Evolutionary conservation across 2,113 vertebrate species (phyloP), one percentile per base, ranked within the genome.

Genomic region (Edolisoma coerulescens): DNA sequence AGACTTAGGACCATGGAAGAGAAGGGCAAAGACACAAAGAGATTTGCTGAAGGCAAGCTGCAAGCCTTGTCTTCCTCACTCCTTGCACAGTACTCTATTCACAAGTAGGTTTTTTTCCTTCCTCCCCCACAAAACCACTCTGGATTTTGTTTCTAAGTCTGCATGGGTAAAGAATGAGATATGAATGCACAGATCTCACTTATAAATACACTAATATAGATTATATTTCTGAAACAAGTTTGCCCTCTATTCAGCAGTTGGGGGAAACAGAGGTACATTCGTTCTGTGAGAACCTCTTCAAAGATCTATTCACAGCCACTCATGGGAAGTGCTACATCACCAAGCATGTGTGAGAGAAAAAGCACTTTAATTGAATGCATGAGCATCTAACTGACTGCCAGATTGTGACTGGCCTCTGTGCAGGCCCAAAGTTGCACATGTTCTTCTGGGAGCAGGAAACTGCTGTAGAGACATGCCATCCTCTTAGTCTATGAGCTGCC

Each of bases 201-300:
- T 80, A 88, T 52, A 83, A 90, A 77, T 86, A 65, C 54, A 83
- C 24, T 77, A 59, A 68, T 81, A 80, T 33, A 85, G 60, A 92
- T 90, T 83, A 52, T 52, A 56, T 86, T 94, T 87, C 74, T 94
- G 91, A 95, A 95, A 88, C n/a, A 83, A 73, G n/a, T 80, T 95
- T 93, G 90, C 87, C 91, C 71, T 86, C 79, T 88, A 3, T 94
- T 93, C 82, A 69, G 83, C 39, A 27, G 68, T 44, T 87, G 59
- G n/a, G 52, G 35, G 67, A 92, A 95, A 96, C 93, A 97, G 96
- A 95, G 84, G 92, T 83, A 75, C 88, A 94, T 96, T 96, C 79
- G 96, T 95, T 84, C 93, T 92, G 71, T 93, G 87, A 86, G 92
- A 95, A 93, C 60, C 76, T 92, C 95, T 91, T 96, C 85, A 95